Evolutionary conservation across 2,113 vertebrate genomes (phyloP).

Genomic region (Hydrochoerus hydrochaeris): DNA sequence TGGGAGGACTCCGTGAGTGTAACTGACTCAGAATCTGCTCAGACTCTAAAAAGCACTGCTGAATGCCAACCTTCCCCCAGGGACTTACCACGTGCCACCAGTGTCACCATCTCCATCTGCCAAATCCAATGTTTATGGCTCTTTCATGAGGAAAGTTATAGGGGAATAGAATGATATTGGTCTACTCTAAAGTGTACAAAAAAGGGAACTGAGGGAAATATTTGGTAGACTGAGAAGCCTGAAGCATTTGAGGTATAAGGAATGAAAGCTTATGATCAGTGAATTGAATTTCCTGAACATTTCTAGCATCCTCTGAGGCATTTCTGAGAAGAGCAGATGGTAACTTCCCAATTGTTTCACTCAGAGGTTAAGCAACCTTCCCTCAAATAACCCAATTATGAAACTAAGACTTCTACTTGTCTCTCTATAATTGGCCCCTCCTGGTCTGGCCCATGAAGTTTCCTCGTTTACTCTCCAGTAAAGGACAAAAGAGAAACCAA

Average conservation of each 20-base stretch:
- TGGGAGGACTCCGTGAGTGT: neutral
- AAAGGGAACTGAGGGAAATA: neutral
- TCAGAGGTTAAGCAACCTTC: slow-evolving; percentile 2
- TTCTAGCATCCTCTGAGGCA: neutral
- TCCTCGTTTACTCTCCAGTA: neutral
- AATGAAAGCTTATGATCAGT: slow-evolving; percentile 2
- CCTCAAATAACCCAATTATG: slow-evolving; percentile 65
- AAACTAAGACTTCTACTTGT: neutral
- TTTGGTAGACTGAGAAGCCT: neutral
- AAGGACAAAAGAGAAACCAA: neutral
- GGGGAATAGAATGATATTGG: neutral
- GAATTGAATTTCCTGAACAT: slow-evolving; percentile 54
- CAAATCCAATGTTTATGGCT: neutral
- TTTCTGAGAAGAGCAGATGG: slow-evolving; percentile 12
- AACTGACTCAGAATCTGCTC: neutral
- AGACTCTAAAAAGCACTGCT: neutral
- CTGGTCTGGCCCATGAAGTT: neutral
- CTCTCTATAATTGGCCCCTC: neutral
- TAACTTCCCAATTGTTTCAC: slow-evolving; percentile 22
- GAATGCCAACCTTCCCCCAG: neutral
- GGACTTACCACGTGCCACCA: neutral
- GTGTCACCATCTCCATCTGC: rapidly evolving
- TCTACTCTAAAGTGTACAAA: neutral
- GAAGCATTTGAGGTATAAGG: neutral
- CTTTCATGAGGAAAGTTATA: neutral